Percentiles rank a stretch among this genome's conserved stretches.
Conservation (phyloP, 2,797 vertebrate genomes). For the Hapalemur alaotrensis region DNA sequence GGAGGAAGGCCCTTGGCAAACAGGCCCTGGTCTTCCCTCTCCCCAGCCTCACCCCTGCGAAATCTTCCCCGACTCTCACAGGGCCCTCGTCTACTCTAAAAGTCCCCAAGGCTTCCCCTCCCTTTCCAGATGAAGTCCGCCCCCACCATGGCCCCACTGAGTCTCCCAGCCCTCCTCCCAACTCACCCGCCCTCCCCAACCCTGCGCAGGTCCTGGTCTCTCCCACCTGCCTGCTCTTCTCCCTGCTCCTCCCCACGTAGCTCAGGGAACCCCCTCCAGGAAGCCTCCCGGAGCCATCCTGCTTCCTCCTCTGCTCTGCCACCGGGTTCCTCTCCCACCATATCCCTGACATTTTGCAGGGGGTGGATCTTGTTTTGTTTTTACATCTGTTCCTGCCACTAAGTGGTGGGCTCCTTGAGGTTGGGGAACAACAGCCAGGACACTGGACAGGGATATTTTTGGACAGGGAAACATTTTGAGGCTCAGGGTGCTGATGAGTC, state of each 20-base stretch:
- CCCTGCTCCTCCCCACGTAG: background rate
- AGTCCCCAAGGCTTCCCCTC: background rate
- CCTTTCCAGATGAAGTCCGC: background rate
- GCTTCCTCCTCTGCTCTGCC: background rate
- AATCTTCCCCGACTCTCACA: background rate
- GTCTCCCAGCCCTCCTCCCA: background rate
- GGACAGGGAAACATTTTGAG: background rate
- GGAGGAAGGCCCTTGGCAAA: background rate
- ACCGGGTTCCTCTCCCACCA: background rate
- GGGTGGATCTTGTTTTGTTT: background rate
- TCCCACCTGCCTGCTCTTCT: background rate
- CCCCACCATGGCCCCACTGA: background rate
- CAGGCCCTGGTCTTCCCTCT: background rate
- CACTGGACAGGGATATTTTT: background rate
- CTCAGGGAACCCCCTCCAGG: background rate
- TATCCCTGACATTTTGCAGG: background rate
- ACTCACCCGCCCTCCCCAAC: background rate
- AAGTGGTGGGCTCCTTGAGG: background rate
- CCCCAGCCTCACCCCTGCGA: background rate
- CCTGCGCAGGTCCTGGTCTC: background rate
- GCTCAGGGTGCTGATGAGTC: background rate
- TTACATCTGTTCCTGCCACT: background rate
- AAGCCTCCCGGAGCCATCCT: accelerated
- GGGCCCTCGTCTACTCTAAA: background rate
- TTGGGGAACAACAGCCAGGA: background rate